Evolutionary conservation across 2,797 vertebrate genomes (phyloP).

Genomic region (Neosalanx taihuensis): DNA sequence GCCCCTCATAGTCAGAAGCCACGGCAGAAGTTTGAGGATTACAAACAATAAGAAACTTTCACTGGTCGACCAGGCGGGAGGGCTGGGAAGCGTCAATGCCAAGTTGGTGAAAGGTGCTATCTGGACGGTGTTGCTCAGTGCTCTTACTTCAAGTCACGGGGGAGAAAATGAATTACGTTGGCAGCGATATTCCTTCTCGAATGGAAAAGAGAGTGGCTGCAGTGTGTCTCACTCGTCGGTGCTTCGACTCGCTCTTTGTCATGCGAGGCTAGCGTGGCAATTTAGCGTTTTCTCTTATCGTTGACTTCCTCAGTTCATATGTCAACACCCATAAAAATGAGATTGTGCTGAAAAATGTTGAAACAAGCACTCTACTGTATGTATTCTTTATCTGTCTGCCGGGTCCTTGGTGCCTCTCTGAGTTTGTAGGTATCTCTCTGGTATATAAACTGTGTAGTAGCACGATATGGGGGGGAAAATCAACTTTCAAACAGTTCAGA

Average conservation of each 20-base stretch:
- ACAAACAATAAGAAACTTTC: constrained; percentile 15
- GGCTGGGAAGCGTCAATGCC: not conserved
- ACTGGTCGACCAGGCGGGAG: not conserved
- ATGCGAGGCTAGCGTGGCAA: not conserved
- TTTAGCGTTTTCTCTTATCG: not conserved
- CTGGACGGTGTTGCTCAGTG: not conserved
- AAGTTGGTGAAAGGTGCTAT: constrained; percentile 18
- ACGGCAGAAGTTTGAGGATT: constrained; percentile 6
- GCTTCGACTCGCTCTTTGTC: not conserved
- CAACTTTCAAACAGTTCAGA: not conserved
- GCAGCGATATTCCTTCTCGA: not conserved
- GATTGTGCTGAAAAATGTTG: not conserved
- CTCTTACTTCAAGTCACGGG: not conserved
- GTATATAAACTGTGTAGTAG: not conserved
- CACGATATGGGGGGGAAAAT: not conserved
- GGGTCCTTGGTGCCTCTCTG: not conserved
- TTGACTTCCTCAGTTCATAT: not conserved
- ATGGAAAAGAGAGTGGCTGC: not conserved
- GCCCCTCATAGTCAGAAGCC: not conserved
- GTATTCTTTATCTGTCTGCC: not conserved
- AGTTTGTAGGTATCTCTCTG: not conserved
- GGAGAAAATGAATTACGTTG: not conserved
- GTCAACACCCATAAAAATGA: not conserved
- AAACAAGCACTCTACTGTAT: not conserved
- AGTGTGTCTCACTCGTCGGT: not conserved